These are phyloP conservation scores for Drosophila suboccidentalis DNA, from an alignment of 2,888 invertebrate genomes.

Conservation along the genomic window DNA sequence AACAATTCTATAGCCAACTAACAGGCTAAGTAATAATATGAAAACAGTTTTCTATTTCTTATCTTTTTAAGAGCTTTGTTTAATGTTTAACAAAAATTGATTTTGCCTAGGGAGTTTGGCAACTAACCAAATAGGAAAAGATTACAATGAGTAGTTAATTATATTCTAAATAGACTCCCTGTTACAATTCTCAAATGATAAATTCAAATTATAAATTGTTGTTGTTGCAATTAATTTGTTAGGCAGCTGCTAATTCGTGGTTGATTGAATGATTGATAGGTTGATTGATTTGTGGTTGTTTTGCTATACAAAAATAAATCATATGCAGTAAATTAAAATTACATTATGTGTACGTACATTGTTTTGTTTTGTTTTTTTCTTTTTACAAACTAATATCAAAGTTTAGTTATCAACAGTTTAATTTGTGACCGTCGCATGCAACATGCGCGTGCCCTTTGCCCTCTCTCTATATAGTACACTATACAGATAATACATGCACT, in stretches of 20 bases:
- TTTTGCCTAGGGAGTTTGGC: conserved; percentile 19
- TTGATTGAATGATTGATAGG: conserved; percentile 14
- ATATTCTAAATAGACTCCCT: conserved; percentile 2
- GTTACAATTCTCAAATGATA: conserved; percentile 5
- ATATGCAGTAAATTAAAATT: conserved; percentile 71
- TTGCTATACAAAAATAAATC: conserved; percentile 52
- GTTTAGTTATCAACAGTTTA: conserved; percentile 84
- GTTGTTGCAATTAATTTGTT: conserved; percentile 2
- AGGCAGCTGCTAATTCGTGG: conserved; percentile 19
- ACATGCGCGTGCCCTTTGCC: conserved; percentile 72
- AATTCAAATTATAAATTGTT: conserved; percentile 24
- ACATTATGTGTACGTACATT: conserved; percentile 69
- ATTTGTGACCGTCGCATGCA: conserved; percentile 75
- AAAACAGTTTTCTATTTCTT: conserved; percentile 26
- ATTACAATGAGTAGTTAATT: conserved; percentile 14
- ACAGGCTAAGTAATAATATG: conserved; percentile 17
- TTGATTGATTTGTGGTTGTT: conserved; percentile 33
- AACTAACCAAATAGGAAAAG: conserved; percentile 23
- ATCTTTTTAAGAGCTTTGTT: conserved; percentile 42
- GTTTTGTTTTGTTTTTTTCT: no score
- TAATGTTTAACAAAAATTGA: conserved; percentile 37
- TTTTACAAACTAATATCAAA: conserved; percentile 84
- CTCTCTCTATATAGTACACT: conserved; percentile 51
- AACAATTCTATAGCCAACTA: conserved; percentile 38
- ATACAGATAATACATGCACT: conserved; percentile 48